These are phyloP conservation scores for Hydrolagus affinis DNA, from an alignment of 2,113 vertebrate species.

Conservation along the genomic window DNA sequence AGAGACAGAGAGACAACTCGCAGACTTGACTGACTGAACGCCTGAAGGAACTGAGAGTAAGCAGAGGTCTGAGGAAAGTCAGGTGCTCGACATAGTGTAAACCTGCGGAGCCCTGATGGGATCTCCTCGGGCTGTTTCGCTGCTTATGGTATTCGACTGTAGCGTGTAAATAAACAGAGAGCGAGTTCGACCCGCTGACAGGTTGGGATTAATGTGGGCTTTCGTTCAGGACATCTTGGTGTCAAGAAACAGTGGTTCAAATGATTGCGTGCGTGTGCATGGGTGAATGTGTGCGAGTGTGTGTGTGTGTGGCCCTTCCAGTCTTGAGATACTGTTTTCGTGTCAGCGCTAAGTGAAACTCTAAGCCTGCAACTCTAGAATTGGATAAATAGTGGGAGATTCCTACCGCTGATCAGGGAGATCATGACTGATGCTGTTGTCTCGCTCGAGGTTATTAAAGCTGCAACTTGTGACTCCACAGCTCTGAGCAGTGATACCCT, in stretches of 20 bases:
- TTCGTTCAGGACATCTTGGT: background rate
- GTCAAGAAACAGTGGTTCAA: background rate
- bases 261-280: too few species aligned
- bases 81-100: background rate
- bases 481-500: too few species aligned
- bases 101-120: background rate
- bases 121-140: background rate
- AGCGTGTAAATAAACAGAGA: background rate
- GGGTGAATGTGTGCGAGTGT: too few species aligned
- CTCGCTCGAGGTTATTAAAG: too few species aligned
- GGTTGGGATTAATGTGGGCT: background rate
- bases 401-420: too few species aligned
- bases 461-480: too few species aligned
- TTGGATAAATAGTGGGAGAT: background rate
- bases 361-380: background rate
- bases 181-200: background rate
- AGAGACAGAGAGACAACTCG: background rate
- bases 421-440: too few species aligned
- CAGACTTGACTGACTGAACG: background rate
- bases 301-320: too few species aligned
- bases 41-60: conserved; percentile 1
- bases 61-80: conserved; percentile 15
- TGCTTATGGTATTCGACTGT: background rate
- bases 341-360: background rate
- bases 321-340: background rate